These are phyloP conservation scores for Lysandra bellargus DNA, from an alignment of 2,888 invertebrate genomes.

Conservation along the genomic window DNA sequence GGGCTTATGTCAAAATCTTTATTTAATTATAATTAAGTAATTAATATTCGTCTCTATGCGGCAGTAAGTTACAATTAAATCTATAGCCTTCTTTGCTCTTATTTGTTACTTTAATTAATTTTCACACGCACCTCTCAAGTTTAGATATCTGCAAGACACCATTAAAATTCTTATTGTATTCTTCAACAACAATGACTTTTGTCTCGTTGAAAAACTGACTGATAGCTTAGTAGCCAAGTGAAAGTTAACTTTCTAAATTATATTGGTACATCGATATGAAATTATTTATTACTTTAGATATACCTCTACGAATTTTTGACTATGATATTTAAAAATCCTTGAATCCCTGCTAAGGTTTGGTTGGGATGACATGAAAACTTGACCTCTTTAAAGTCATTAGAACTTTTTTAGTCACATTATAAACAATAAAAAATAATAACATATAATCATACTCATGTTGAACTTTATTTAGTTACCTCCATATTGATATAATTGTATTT, in stretches of 20 bases:
- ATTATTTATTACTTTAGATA: not conserved
- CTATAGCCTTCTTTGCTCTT: not conserved
- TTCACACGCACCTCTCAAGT: not conserved
- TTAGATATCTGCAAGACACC: not conserved
- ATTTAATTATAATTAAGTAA: no score
- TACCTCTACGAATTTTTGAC: no score
- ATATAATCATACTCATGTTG: no score
- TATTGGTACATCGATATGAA: not conserved
- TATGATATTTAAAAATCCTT: no score
- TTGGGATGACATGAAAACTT: no score
- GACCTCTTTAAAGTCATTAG: no score
- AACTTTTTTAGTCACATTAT: no score
- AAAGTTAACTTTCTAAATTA: slow-evolving; percentile 11
- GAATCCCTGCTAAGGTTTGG: no score
- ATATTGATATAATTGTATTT: not conserved
- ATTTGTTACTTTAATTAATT: not conserved
- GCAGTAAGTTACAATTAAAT: no score
- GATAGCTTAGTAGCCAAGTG: slow-evolving; percentile 11
- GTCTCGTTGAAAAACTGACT: slow-evolving; percentile 10
- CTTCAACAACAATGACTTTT: not conserved
- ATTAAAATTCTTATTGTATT: slow-evolving; percentile 15
- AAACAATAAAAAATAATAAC: no score
- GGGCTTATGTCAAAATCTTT: no score
- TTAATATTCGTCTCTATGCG: no score
- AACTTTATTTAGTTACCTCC: not conserved